A percentile compares a stretch with the other conserved stretches of the same genome.
These are phyloP conservation scores for Rhineura floridana DNA, from an alignment of 2,113 vertebrate species.

Conservation along the genomic window DNA sequence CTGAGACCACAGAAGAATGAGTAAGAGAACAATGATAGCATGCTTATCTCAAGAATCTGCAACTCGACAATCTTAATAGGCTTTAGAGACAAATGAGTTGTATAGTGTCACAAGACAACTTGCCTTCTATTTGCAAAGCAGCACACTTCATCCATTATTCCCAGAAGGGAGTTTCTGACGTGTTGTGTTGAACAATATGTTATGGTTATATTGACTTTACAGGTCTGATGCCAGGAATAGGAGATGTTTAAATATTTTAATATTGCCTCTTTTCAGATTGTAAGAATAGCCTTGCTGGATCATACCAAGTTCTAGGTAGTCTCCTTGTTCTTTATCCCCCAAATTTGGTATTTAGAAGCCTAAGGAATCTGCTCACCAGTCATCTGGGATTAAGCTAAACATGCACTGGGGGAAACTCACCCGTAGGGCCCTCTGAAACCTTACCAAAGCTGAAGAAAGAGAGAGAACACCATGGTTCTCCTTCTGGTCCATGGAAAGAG, in stretches of 20 bases:
- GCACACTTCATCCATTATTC: background rate
- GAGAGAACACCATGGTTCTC: background rate
- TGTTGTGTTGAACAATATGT: background rate
- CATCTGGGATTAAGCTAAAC: background rate
- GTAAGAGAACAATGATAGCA: background rate
- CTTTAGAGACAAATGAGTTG: background rate
- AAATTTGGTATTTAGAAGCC: background rate
- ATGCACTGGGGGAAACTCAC: background rate
- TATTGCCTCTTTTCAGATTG: background rate
- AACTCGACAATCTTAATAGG: background rate
- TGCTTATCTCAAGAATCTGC: slow-evolving; percentile 8
- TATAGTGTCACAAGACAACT: background rate
- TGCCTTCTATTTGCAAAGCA: background rate
- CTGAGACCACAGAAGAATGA: slow-evolving; percentile 3
- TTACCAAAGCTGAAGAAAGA: background rate
- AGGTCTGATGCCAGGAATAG: background rate
- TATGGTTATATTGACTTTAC: background rate
- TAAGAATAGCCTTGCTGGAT: background rate
- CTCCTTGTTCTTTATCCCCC: too few species aligned
- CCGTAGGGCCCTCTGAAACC: background rate
- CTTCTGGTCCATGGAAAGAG: background rate
- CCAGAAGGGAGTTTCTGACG: background rate
- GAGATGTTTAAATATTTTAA: background rate
- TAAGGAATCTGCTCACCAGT: background rate
- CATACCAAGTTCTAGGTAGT: background rate